Percentiles rank a stretch among this genome's conserved stretches.
Conservation (phyloP, 2,113 vertebrate species). For the Sylvicapra grimmia region DNA sequence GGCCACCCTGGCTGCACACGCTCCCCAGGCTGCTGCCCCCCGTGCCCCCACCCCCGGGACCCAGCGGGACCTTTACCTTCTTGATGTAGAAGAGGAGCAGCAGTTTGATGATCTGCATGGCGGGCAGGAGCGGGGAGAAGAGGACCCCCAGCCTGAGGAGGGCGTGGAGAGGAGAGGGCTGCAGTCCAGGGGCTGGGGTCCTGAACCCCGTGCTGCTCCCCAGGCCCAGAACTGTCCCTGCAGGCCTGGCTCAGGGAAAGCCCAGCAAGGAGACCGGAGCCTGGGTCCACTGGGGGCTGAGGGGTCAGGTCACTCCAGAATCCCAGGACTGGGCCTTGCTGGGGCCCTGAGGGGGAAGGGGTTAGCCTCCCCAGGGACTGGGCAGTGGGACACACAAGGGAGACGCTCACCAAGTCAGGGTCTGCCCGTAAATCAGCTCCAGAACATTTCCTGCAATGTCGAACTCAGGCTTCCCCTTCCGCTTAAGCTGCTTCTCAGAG, state of each 20-base stretch:
- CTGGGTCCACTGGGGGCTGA: fast-evolving
- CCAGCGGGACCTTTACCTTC: slow-evolving; percentile 77
- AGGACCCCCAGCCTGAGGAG: slow-evolving; percentile 88
- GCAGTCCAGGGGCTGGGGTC: background rate
- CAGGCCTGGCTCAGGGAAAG: fast-evolving
- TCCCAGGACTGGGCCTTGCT: background rate
- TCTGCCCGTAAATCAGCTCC: slow-evolving; percentile 95
- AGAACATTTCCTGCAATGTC: slow-evolving; percentile 92
- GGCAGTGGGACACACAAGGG: fast-evolving
- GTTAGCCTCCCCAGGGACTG: fast-evolving
- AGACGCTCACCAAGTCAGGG: slow-evolving; percentile 87
- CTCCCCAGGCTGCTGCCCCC: background rate
- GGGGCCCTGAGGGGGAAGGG: background rate
- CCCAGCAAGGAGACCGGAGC: background rate
- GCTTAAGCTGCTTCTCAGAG: slow-evolving; percentile 81
- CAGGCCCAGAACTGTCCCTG: fast-evolving
- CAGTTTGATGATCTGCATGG: slow-evolving; percentile 87
- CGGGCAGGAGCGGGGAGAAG: slow-evolving; percentile 88
- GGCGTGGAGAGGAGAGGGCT: background rate
- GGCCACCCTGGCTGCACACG: fast-evolving
- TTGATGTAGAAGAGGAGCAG: slow-evolving; percentile 92
- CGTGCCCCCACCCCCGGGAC: fast-evolving
- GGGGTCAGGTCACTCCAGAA: background rate
- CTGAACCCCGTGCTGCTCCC: fast-evolving
- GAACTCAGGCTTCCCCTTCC: slow-evolving; percentile 85